Evolutionary conservation across 92 coral and sea anemone genomes (phyloP), one percentile per base, ranked within the genome.

Genomic region (Palythoa grandis): DNA sequence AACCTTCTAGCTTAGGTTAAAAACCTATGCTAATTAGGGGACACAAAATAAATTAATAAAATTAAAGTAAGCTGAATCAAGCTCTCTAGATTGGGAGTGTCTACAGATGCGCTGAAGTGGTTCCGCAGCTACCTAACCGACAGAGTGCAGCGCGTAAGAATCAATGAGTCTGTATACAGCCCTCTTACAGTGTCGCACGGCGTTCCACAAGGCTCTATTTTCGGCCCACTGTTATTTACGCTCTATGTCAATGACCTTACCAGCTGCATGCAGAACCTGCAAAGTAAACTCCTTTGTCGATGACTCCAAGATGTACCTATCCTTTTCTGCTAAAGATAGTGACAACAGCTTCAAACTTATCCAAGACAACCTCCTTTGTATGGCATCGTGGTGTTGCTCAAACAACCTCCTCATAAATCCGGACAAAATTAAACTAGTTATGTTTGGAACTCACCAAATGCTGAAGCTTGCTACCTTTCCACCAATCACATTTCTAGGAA

Each of bases 151-250:
- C 50, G 74, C 17, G 74, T 70, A 24, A 67, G 85, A 13, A 76
- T 76, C 54, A 29, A 86, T 57, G 78, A 69, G 43, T 87, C 85
- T 57, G 50, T 78, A 7, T 83, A 88, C 37, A 76, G 75, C 37
- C 48, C 82, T 48, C 82, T 80, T 40, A 77, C 82, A 4, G 17
- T 70, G 1, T 24, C 12, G 0, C 74, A 24, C 40, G 38, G 74
- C 43, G 74, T 20, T 17, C 43, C 47, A 13, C 38, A 70, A 25
- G 40, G 40, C 17, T 25, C 74, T 1, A 29, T 35, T 29, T n/a
- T n/a, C n/a, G n/a, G n/a, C n/a, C n/a, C n/a, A n/a, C n/a, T n/a
- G n/a, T n/a, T n/a, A n/a, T n/a, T 16, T 24, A 19, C 17, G 50
- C 14, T 37, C 61, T 2, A 3, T 56, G 15, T 11, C 15, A 11